phyloP scores from a whole-genome alignment of 2,113 vertebrate genomes.

The Onychorhynchus coronatus region DNA sequence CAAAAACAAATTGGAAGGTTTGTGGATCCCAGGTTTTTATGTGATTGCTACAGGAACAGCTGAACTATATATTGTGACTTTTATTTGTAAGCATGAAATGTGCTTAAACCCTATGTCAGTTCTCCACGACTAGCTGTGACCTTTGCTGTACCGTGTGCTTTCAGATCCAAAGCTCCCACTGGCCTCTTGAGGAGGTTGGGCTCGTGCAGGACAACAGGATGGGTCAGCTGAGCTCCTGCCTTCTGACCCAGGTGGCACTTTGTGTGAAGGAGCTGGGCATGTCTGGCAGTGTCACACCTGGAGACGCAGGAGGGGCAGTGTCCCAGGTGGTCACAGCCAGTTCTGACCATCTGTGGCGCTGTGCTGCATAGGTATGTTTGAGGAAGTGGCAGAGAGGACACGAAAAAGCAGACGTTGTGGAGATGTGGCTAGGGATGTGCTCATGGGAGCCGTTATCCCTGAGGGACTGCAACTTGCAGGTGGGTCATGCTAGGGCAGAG shows the following conservation, averaged over 20 bases:
- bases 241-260: not conserved
- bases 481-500: not conserved
- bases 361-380: not conserved
- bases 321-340: not conserved
- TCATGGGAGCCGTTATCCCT: not conserved
- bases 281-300: not conserved
- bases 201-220: not conserved
- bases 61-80: not conserved
- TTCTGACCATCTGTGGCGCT: not conserved
- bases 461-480: not conserved
- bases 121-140: not conserved
- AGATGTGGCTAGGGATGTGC: accelerated
- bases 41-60: not conserved
- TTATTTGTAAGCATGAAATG: accelerated
- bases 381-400: not conserved
- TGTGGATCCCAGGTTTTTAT: not conserved
- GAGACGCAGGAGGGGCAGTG: not conserved
- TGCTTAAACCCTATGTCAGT: not conserved
- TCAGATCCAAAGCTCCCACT: accelerated
- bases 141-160: not conserved
- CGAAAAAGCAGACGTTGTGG: not conserved
- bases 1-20: not conserved
- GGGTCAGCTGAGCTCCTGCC: not conserved
- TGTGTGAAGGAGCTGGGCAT: accelerated
- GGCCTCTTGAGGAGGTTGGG: accelerated